A percentile compares a stretch with the other conserved stretches of the same genome.
phyloP scores from a whole-genome alignment of 1,140 invertebrate species.

The Dolichoris vasculosae region DNA sequence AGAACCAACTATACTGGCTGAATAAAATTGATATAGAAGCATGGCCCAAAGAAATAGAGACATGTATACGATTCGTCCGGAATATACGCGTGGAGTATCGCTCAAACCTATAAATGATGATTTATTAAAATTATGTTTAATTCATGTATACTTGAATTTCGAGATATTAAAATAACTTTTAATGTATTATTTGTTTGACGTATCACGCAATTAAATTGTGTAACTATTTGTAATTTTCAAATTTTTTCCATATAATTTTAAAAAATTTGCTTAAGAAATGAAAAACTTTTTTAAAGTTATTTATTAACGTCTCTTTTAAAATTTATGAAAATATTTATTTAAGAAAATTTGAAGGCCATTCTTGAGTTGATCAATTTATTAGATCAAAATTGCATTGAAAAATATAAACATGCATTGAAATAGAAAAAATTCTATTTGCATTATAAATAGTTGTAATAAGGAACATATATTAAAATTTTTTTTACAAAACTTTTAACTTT shows the following conservation, averaged over 20 bases:
- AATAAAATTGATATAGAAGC: constrained; percentile 83
- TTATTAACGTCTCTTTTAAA: not conserved
- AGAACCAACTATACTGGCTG: constrained; percentile 82
- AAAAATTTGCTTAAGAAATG: no score
- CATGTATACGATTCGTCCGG: constrained; percentile 78
- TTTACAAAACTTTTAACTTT: not conserved
- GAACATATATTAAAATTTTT: no score
- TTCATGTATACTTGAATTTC: no score
- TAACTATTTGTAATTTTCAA: no score
- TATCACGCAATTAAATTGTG: no score
- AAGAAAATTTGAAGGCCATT: no score
- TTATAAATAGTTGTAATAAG: no score
- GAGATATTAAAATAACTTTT: no score
- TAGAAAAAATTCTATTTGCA: not conserved
- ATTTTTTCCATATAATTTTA: no score
- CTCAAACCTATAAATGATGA: constrained; percentile 68
- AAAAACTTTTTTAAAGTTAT: no score
- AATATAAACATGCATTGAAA: not conserved
- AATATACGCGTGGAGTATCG: constrained; percentile 72
- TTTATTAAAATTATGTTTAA: not conserved
- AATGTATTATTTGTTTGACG: no score
- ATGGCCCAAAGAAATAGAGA: constrained; percentile 79
- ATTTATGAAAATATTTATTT: not conserved
- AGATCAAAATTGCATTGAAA: not conserved
- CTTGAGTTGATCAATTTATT: no score